Evolutionary conservation across 1,140 invertebrate species (phyloP).

Genomic region (Zaprionus lachaisei): DNA sequence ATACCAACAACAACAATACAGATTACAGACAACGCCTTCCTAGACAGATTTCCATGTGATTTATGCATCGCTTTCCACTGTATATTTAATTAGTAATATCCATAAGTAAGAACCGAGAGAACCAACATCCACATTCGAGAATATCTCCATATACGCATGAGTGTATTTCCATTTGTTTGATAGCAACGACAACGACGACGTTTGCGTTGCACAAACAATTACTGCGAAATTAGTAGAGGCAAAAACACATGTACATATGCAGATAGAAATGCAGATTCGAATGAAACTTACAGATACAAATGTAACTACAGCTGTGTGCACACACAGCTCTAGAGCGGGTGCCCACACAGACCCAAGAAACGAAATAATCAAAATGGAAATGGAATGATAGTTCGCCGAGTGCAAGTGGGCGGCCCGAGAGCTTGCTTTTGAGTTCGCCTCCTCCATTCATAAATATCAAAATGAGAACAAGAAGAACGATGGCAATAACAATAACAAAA

Average conservation of each 20-base stretch:
- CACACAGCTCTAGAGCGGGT: conserved; percentile 10
- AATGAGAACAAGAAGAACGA: conserved; percentile 48
- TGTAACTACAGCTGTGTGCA: conserved; percentile 18
- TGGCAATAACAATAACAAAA: conserved; percentile 47
- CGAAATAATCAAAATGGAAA: conserved; percentile 41
- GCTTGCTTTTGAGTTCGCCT: conserved; percentile 24
- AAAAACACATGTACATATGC: conserved; percentile 9
- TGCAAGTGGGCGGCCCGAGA: conserved; percentile 46
- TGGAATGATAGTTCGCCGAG: conserved; percentile 20
- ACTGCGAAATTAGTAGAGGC: conserved; percentile 59
- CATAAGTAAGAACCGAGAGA: conserved; percentile 35
- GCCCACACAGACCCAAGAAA: conserved; percentile 34
- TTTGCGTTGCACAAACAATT: conserved; percentile 64
- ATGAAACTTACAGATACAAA: conserved; percentile 2
- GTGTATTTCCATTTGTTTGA: conserved; percentile 26
- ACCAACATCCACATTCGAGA: conserved; percentile 1
- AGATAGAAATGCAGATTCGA: conserved; percentile 35
- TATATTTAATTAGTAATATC: conserved; percentile 1
- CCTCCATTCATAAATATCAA: conserved; percentile 47
- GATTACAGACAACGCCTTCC: conserved; percentile 8
- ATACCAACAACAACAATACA: conserved; percentile 18
- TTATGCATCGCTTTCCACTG: conserved; percentile 55
- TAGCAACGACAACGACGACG: conserved; percentile 31
- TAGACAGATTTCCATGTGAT: conserved; percentile 41
- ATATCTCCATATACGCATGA: not conserved